Conservation (phyloP, 2,797 vertebrate genomes). For the Sebastes goodei region DNA sequence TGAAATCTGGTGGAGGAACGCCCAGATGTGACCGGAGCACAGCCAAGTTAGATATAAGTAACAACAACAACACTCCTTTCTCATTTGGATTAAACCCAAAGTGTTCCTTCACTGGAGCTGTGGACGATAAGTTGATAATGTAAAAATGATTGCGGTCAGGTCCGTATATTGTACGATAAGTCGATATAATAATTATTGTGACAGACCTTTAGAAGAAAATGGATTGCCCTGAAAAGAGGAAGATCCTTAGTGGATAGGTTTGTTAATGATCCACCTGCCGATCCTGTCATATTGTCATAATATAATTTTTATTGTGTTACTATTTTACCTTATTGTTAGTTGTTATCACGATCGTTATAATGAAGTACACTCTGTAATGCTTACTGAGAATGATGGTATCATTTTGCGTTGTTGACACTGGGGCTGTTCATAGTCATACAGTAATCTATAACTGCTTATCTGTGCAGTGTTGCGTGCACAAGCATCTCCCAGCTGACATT, state of each 20-base stretch:
- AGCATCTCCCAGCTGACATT: neutral
- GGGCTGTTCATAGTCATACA: too few relatives aligned
- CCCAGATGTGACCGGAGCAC: too few relatives aligned
- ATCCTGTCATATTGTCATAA: neutral
- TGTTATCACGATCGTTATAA: neutral
- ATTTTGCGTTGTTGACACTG: neutral
- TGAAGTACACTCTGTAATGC: neutral
- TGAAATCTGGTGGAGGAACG: too few relatives aligned
- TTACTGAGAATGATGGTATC: neutral
- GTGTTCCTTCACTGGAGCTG: too few relatives aligned
- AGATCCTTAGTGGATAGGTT: neutral
- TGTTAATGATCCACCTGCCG: constrained; percentile 21
- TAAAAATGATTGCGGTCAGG: neutral
- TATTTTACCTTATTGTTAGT: neutral
- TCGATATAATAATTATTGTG: neutral
- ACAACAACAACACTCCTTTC: too few relatives aligned
- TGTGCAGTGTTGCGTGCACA: neutral
- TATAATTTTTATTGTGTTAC: neutral
- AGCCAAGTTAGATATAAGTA: too few relatives aligned
- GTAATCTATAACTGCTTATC: neutral
- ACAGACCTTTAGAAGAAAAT: neutral
- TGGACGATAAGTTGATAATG: neutral
- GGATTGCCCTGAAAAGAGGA: neutral
- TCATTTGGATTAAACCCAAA: too few relatives aligned
- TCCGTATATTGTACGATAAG: neutral